Base-by-base conservation (phyloP, 2,797 vertebrate species). In the Epinephelus malabaricus region DNA sequence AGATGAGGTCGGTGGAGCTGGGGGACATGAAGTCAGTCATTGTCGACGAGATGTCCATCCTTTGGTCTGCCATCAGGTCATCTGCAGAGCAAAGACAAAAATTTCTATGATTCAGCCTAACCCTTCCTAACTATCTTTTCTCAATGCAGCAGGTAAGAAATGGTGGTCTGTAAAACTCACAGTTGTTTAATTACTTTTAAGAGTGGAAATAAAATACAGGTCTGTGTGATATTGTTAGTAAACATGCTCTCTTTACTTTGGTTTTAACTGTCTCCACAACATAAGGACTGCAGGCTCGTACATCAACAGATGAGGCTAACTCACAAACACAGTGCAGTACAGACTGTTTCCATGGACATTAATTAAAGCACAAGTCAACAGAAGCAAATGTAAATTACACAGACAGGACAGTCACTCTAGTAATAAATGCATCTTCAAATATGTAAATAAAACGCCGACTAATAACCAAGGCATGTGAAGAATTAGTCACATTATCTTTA, bases 41-140 rank as follows among this genome's bases (percentile, higher is more conserved):
- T 12, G 98, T 99, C 89, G 98, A 99, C 91, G 98, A 97, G 94
- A 99, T 98, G 95, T 99, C 98, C 98, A 99, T 99, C 95, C 98
- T 98, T 96, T 99, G 98, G 97, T 99, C 98, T 92, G 98, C 98
- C 98, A 99, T 99, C 96, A 97, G 97, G 94, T 96, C 95, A 95
- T 96, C 97, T 99, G 84, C 49, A 72, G 88, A 30, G 77, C 60
- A 51, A 18, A 64, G 8, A 73, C 18, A 47, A 47, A 47, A 46
- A 19, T 1, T 6, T 6, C 6, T 11, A 10, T n/a, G 5, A 27
- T 56, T 46, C 46, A 50, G 30, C 25, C 8, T 3, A 17, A 61
- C 2, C 34, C 7, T 34, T 34, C 34, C 34, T 34, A 34, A 34
- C 34, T 34, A 34, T 7, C 34, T 34, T 34, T 34, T 34, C 34